Evolutionary conservation across 2,888 invertebrate species (phyloP).

Genomic region (Polydrusus cervinus): DNA sequence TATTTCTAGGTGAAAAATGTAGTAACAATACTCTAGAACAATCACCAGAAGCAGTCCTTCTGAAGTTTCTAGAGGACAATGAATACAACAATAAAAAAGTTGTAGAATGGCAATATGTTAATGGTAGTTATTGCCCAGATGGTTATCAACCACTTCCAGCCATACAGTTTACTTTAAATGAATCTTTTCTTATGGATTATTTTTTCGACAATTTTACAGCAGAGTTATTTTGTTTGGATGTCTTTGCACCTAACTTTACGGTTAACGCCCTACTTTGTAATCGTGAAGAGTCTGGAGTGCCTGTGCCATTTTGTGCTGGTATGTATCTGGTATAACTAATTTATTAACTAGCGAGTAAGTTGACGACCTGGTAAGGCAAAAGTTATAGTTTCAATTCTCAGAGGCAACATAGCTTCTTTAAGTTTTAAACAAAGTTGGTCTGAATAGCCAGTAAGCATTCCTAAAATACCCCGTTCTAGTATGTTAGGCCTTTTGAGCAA

Average conservation of each 20-base stretch:
- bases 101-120: constrained; percentile 21
- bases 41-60: background rate
- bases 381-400: no score
- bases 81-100: background rate
- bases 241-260: constrained; percentile 10
- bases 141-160: background rate
- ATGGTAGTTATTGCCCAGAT: constrained; percentile 3
- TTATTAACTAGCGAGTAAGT: no score
- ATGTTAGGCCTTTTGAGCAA: no score
- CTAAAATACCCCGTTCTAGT: no score
- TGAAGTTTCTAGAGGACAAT: background rate
- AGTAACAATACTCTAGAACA: background rate
- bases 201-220: background rate
- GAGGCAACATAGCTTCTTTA: no score
- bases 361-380: no score
- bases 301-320: background rate
- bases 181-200: constrained; percentile 2
- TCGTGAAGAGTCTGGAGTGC: background rate
- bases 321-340: background rate
- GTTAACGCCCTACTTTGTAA: constrained; percentile 21
- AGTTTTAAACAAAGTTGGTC: no score
- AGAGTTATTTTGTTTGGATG: constrained; percentile 26
- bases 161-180: background rate
- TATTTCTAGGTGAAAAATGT: constrained; percentile 36
- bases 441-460: no score